These are phyloP conservation scores for Coenobita brevimanus DNA, from an alignment of 1,140 invertebrate genomes.

Conservation along the genomic window DNA sequence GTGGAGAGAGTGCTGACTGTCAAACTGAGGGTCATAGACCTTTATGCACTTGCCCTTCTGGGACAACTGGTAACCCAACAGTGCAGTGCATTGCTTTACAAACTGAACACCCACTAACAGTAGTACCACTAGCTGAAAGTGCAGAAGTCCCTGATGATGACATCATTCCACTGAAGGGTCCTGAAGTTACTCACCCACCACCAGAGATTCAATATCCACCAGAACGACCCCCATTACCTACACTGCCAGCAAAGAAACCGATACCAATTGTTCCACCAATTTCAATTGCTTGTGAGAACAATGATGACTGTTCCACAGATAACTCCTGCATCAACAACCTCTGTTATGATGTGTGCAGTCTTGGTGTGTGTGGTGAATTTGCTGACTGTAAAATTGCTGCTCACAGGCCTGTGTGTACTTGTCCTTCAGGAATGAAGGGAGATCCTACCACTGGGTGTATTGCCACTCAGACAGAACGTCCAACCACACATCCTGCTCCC, in stretches of 20 bases:
- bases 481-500: conserved; percentile 30
- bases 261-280: conserved; percentile 75
- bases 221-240: conserved; percentile 76
- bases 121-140: conserved; percentile 81
- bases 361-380: conserved; percentile 38
- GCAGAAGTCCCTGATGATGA: conserved; percentile 80
- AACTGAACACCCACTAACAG: conserved; percentile 2
- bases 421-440: conserved; percentile 39
- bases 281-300: conserved; percentile 36
- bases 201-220: conserved; percentile 81
- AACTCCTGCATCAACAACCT: conserved; percentile 44
- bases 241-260: conserved; percentile 70
- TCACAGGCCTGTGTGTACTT: conserved; percentile 41
- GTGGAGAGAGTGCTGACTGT: conserved; percentile 82
- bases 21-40: conserved; percentile 75
- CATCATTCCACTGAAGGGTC: conserved; percentile 83
- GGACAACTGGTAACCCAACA: conserved; percentile 72
- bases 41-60: conserved; percentile 71
- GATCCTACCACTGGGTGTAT: conserved; percentile 22
- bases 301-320: conserved; percentile 42
- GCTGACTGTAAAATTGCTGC: conserved; percentile 21
- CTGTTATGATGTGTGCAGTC: conserved; percentile 48
- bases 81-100: conserved; percentile 59
- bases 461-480: conserved; percentile 1
- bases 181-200: conserved; percentile 78